Percentiles rank a stretch among this genome's conserved stretches.
Conservation (phyloP, 2,888 invertebrate genomes). For the Phytoseiulus persimilis region DNA sequence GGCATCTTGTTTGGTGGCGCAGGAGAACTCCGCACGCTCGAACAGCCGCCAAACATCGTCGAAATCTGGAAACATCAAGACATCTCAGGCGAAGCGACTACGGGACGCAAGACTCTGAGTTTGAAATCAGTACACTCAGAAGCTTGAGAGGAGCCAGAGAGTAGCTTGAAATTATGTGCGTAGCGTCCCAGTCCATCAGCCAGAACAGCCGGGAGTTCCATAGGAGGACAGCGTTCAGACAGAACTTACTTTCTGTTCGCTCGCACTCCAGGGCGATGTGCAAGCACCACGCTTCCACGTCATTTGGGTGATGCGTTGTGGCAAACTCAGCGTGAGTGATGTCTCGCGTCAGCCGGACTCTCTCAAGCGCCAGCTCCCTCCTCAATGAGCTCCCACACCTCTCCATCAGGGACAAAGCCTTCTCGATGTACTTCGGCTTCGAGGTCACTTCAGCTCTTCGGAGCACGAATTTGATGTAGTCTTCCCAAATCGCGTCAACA, state of each 20-base stretch:
- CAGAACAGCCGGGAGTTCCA: no score
- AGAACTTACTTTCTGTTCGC: neutral
- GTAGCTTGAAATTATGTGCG: no score
- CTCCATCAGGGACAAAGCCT: constrained; percentile 12
- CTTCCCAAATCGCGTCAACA: neutral
- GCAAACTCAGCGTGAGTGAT: neutral
- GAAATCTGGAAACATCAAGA: neutral
- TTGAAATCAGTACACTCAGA: no score
- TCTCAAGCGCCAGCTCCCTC: constrained; percentile 6
- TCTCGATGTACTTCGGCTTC: constrained; percentile 20
- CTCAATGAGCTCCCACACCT: neutral
- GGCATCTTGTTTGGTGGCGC: neutral
- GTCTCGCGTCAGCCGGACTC: constrained; percentile 13
- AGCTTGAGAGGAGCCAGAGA: no score
- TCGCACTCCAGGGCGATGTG: constrained; percentile 6
- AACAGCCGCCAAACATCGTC: neutral
- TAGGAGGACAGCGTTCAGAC: no score
- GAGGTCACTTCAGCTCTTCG: neutral
- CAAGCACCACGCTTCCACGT: constrained; percentile 12
- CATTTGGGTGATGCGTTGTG: neutral
- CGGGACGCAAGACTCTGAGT: no score
- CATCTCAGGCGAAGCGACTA: no score
- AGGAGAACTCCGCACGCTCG: neutral
- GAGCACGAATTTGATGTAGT: constrained; percentile 21
- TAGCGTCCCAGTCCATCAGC: no score